Base-by-base conservation (phyloP, 2,888 invertebrate genomes). In the Lathronympha strigana region DNA sequence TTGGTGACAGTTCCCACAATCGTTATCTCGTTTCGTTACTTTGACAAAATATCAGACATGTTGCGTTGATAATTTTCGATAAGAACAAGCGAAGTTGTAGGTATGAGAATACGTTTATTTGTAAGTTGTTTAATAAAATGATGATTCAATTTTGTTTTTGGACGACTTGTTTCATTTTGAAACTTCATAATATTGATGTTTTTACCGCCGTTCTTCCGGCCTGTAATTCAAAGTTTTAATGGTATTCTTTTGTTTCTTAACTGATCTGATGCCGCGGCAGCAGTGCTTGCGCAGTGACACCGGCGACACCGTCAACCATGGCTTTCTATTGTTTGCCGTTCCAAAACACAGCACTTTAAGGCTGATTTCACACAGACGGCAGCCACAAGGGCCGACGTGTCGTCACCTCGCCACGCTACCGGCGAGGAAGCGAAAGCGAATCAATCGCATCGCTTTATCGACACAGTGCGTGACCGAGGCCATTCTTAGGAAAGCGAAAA, bases 401-500 rank as follows among this genome's bases (percentile, higher is more conserved):
- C 86, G 89, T 86, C 90, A 90, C 60, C 73, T 74, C 69, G 67
- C 75, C 77, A 71, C 76, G 77, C 72, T 79, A 74, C 72, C 74
- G 50, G 28, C 40, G 82, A 79, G 85, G 87, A 88, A 87, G 86
- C 89, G 91, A 92, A 92, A 92, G 92, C 92, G 90, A 87, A 88
- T 88, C 88, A 86, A 89, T 90, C 81, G 87, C 75, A 71, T 71
- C 80, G 60, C 83, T 84, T 82, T 85, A 86, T 85, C 81, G 82
- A 83, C 76, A 77, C 77, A 79, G 80, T 84, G 88, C 90, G 90
- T 90, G 89, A 90, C 88, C 84, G 87, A 86, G 85, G 87, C 89
- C 84, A 87, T 88, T 88, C 89, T 91, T 88, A 81, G 82, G 83
- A 86, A 90, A 90, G 84, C 82, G 86, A 88, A 88, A 90, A 89